Evolutionary conservation across 1,140 invertebrate genomes (phyloP), one percentile per base, ranked within the genome.

Genomic region (Diorhabda carinulata): DNA sequence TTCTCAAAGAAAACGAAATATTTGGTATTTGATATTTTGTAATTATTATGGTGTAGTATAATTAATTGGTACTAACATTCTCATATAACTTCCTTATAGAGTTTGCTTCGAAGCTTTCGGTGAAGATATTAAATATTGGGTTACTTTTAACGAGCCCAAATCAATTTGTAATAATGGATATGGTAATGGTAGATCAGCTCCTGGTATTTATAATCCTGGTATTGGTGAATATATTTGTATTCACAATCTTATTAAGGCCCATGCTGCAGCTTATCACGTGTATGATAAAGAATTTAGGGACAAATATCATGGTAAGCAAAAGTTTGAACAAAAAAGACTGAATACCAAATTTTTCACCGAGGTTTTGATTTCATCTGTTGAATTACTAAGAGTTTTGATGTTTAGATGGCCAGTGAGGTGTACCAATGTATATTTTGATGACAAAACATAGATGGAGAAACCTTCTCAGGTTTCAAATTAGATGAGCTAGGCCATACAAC

Each of bases 231-330:
- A 84, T 72, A 64, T 82, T 47, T 83, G 82, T 56, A 78, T 73
- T 4, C 81, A 85, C 72, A 77, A 81, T 69, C 42, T 80, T 61
- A 72, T 86, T 40, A 60, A 81, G 56, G 80, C 83, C 7, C 84
- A 85, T 72, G 82, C 81, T 3, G 78, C 70, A 64, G 79, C 80
- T 61, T 84, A 80, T 64, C 69, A 80, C 10, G 63, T 83, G 72
- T 85, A 85, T 66, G 72, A 72, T 65, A 61, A 70, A 3, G 58
- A 59, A 10, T 73, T 59, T 43, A 73, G 60, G 43, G 25, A 43
- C n/a, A 65, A 7, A 8, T 61, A 72, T 52, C 67, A 72, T 58
- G 71, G 71, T 72, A 57, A 40, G 69, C 7, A 72, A 60, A 64
- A 69, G 47, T 59, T 5, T 56, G 52, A 25, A 25, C 25, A 25